Evolutionary conservation across 1,140 invertebrate species (phyloP).

Genomic region (silkworm (Bombyx mori)): ASM3026992v2 NC_085120.1:12787001-12787500

Average conservation of each 20-base stretch:
- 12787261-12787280: no score
- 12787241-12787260: no score
- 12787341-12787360: conserved; percentile 46
- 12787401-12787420: conserved; percentile 54
- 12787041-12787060: neutral
- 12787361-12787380: conserved; percentile 58
- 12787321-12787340: neutral
- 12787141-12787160: conserved; percentile 58
- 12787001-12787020: no score
- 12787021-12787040: no score
- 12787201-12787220: conserved; percentile 41
- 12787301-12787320: no score
- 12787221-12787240: no score
- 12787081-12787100: conserved; percentile 12
- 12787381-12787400: conserved; percentile 54
- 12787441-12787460: conserved; percentile 40
- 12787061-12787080: neutral
- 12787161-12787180: conserved; percentile 66
- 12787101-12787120: conserved; percentile 49
- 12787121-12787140: conserved; percentile 47
- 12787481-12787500: neutral
- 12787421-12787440: conserved; percentile 59
- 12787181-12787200: conserved; percentile 55
- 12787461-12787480: neutral
- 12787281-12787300: no score